These are phyloP conservation scores for Aradophagus sp. DNA, from an alignment of 1,140 invertebrate genomes.

Conservation along the genomic window DNA sequence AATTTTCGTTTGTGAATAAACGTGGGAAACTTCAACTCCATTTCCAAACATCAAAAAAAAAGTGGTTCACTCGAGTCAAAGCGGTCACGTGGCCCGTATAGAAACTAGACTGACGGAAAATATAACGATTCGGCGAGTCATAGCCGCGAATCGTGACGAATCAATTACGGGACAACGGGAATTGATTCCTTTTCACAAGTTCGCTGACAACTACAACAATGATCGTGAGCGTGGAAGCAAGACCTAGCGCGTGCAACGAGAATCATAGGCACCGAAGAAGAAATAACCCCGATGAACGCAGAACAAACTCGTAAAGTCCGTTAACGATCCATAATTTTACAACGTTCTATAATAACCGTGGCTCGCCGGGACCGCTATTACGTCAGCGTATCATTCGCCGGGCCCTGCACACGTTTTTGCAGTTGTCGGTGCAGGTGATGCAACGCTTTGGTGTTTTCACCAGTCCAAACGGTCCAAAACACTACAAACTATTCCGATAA, in stretches of 20 bases:
- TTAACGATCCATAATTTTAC: conserved; percentile 72
- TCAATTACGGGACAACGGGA: conserved; percentile 19
- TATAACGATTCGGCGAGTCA: conserved; percentile 15
- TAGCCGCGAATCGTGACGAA: conserved; percentile 35
- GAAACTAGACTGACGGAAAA: conserved; percentile 29
- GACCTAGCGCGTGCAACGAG: conserved; percentile 34
- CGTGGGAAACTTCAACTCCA: too few species aligned
- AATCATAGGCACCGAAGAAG: conserved; percentile 21
- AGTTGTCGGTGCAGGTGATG: too few species aligned
- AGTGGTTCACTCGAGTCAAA: too few species aligned
- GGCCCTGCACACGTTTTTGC: too few species aligned
- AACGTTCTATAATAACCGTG: conserved; percentile 68
- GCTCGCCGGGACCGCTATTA: conserved; percentile 26
- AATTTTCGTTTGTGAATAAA: too few species aligned
- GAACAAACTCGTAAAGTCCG: conserved; percentile 69
- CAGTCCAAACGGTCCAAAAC: too few species aligned
- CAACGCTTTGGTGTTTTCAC: too few species aligned
- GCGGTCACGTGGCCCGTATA: too few species aligned
- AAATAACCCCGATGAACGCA: conserved; percentile 58
- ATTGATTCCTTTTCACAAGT: conserved; percentile 47
- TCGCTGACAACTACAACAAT: conserved; percentile 49
- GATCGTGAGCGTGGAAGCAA: conserved; percentile 29
- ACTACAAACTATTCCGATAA: too few species aligned
- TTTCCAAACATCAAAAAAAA: too few species aligned
- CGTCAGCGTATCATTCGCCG: conserved; percentile 29